phyloP scores from a whole-genome alignment of 1,140 invertebrate species.

The Diachasmimorpha longicaudata region DNA sequence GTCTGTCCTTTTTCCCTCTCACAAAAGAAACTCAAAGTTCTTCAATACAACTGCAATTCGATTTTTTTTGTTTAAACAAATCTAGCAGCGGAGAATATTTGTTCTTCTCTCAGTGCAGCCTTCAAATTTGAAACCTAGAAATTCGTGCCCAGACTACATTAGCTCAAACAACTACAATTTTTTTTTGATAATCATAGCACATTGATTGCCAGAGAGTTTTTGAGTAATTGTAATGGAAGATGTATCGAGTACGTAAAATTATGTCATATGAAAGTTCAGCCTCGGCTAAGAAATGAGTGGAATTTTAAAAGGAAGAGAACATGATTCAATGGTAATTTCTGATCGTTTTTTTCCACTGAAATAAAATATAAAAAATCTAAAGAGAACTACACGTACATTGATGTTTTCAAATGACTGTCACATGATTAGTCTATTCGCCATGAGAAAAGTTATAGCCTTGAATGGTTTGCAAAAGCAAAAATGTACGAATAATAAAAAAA shows the following conservation, averaged over 20 bases:
- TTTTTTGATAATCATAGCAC: no score
- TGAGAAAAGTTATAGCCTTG: no score
- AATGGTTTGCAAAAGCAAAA: no score
- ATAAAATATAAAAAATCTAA: not conserved
- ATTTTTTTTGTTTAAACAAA: no score
- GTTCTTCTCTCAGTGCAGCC: not conserved
- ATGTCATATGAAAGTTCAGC: not conserved
- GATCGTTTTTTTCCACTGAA: not conserved
- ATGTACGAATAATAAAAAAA: not conserved
- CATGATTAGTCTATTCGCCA: not conserved
- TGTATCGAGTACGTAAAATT: not conserved
- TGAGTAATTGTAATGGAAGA: not conserved
- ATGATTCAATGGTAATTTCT: not conserved
- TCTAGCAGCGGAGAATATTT: not conserved
- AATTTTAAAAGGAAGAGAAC: not conserved
- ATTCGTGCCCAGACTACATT: no score
- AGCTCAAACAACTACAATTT: no score
- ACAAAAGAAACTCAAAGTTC: no score
- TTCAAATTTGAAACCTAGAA: not conserved
- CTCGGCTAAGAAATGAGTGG: no score
- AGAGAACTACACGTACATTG: no score
- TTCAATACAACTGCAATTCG: no score
- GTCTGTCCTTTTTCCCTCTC: no score
- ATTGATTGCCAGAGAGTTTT: not conserved
- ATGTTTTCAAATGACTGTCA: no score